Percentiles rank a stretch among this genome's conserved stretches.
These are phyloP conservation scores for Tenrec ecaudatus DNA, from an alignment of 2,113 vertebrate genomes.

Conservation along the genomic window DNA sequence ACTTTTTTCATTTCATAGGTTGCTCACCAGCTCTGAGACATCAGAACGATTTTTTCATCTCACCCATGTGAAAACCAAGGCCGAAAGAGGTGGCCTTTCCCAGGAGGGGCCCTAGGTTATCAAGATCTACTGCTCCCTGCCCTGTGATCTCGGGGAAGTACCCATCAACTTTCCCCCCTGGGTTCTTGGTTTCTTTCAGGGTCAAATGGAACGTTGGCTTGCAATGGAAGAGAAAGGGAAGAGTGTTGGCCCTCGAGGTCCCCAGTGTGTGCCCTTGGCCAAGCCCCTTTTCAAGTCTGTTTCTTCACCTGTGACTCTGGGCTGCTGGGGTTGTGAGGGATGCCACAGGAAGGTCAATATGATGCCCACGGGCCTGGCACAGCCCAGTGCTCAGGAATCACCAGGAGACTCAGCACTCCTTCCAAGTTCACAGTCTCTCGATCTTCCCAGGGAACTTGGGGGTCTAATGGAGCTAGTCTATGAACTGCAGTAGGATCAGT, in stretches of 20 bases:
- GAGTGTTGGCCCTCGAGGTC: background rate
- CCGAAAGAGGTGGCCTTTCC: background rate
- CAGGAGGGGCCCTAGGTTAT: background rate
- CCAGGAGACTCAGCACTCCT: background rate
- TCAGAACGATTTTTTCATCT: constrained; percentile 13
- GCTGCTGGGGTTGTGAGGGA: background rate
- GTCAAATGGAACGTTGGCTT: background rate
- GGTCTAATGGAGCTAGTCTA: background rate
- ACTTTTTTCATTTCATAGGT: background rate
- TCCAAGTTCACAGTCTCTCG: background rate
- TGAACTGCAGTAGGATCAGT: background rate
- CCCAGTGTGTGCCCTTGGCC: background rate
- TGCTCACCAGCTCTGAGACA: background rate
- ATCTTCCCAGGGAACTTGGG: background rate
- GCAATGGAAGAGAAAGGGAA: background rate
- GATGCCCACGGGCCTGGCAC: background rate
- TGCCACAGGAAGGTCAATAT: too few relatives aligned
- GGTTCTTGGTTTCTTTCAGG: background rate
- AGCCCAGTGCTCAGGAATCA: background rate
- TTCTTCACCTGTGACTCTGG: background rate
- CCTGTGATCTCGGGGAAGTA: background rate
- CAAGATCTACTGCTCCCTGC: background rate
- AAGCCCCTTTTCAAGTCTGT: background rate
- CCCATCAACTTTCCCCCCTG: background rate
- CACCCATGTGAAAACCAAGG: constrained; percentile 40